phyloP scores from a whole-genome alignment of 2,113 vertebrate genomes.

The Daphoenositta chrysoptera region DNA sequence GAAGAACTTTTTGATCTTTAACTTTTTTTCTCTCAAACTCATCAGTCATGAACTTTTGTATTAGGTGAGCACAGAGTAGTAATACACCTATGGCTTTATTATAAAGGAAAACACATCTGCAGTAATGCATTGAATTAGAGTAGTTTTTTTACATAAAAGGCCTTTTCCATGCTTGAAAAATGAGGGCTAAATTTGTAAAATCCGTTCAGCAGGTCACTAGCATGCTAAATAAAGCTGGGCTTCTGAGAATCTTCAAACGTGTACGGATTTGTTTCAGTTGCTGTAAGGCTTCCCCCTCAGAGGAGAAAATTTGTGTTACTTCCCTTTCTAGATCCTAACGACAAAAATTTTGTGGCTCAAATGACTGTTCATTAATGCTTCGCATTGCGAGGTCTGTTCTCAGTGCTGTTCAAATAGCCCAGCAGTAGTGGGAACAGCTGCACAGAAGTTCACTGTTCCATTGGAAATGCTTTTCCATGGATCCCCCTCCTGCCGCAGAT shows the following conservation, averaged over 20 bases:
- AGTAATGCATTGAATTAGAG: background rate
- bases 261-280: background rate
- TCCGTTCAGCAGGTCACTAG: background rate
- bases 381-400: background rate
- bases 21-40: background rate
- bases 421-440: background rate
- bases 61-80: background rate
- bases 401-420: background rate
- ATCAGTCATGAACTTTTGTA: background rate
- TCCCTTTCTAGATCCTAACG: background rate
- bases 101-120: background rate
- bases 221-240: background rate
- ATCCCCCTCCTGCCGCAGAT: fast-evolving
- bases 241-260: background rate
- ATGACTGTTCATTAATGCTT: background rate
- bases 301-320: background rate
- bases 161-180: background rate
- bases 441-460: background rate
- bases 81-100: constrained; percentile 6
- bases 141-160: background rate
- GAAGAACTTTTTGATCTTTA: constrained; percentile 17
- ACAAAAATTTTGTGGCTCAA: background rate
- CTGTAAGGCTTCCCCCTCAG: background rate
- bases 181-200: constrained; percentile 1
- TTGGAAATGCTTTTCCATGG: background rate